A percentile compares a stretch with the other conserved stretches of the same genome.
Conservation (phyloP, 2,797 vertebrate species). For the Phrynocephalus guinanensis region DNA sequence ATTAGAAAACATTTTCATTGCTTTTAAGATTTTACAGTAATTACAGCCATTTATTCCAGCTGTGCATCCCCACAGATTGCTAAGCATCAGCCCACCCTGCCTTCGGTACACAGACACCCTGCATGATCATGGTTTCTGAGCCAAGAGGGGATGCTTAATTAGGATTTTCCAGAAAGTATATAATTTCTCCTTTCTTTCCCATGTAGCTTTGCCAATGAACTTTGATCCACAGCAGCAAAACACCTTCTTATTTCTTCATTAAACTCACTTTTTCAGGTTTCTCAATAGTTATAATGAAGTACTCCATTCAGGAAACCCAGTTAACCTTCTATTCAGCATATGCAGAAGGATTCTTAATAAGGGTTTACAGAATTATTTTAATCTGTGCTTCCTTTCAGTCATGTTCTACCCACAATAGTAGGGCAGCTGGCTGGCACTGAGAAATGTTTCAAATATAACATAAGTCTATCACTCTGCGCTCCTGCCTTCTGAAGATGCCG, state of each 20-base stretch:
- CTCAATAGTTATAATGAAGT: not conserved
- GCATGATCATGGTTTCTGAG: constrained; percentile 28
- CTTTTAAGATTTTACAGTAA: constrained; percentile 42
- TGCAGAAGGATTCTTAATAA: not conserved
- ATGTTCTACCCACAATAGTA: not conserved
- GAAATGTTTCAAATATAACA: not conserved
- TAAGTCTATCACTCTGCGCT: no score
- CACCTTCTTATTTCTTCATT: constrained; percentile 17
- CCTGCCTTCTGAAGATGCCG: no score
- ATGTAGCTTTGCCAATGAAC: constrained; percentile 2
- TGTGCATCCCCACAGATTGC: constrained; percentile 27
- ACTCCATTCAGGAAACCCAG: not conserved
- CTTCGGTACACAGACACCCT: constrained; percentile 16
- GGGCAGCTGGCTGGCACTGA: not conserved
- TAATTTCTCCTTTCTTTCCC: constrained; percentile 15
- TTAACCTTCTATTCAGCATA: not conserved
- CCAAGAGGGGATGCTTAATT: constrained; percentile 24
- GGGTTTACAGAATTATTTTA: not conserved
- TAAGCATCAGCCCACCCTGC: constrained; percentile 7
- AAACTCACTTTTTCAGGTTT: not conserved
- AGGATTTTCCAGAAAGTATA: constrained; percentile 34
- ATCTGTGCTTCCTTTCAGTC: constrained; percentile 15
- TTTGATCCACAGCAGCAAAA: constrained; percentile 12
- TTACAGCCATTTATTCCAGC: constrained; percentile 42
- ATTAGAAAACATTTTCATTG: constrained; percentile 41